These are phyloP conservation scores for Hyphantria cunea DNA, from an alignment of 1,140 invertebrate genomes.

Conservation along the genomic window DNA sequence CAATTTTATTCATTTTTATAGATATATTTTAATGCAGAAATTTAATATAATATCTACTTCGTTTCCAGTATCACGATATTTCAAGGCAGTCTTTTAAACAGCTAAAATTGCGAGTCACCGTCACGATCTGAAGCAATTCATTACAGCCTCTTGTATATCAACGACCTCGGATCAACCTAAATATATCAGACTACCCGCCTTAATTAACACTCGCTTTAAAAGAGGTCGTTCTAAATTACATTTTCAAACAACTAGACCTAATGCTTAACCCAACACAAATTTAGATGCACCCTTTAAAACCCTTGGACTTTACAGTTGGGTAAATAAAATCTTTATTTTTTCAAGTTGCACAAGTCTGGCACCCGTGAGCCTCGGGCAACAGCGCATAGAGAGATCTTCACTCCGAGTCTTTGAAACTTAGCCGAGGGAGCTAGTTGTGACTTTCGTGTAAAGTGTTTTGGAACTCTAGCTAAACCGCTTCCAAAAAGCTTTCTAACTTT, in stretches of 20 bases:
- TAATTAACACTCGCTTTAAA: conserved; percentile 24
- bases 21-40: too few species aligned
- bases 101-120: too few species aligned
- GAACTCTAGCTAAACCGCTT: too few species aligned
- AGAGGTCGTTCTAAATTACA: conserved; percentile 25
- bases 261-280: conserved; percentile 13
- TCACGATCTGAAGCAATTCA: too few species aligned
- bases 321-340: conserved; percentile 1
- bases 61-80: too few species aligned
- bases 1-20: too few species aligned
- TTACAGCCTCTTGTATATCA: too few species aligned
- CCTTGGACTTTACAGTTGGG: not conserved
- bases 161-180: conserved; percentile 1
- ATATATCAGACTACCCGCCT: conserved; percentile 16
- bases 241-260: conserved; percentile 15
- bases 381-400: conserved; percentile 24
- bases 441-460: too few species aligned
- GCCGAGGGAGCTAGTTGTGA: conserved; percentile 26
- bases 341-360: conserved; percentile 20
- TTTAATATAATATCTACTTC: too few species aligned
- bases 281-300: conserved; percentile 11
- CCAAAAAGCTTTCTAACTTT: conserved; percentile 3
- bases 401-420: conserved; percentile 37
- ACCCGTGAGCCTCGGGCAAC: conserved; percentile 20
- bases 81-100: too few species aligned